These are phyloP conservation scores for Fringilla coelebs DNA, from an alignment of 2,797 vertebrate genomes.

Conservation along the genomic window DNA sequence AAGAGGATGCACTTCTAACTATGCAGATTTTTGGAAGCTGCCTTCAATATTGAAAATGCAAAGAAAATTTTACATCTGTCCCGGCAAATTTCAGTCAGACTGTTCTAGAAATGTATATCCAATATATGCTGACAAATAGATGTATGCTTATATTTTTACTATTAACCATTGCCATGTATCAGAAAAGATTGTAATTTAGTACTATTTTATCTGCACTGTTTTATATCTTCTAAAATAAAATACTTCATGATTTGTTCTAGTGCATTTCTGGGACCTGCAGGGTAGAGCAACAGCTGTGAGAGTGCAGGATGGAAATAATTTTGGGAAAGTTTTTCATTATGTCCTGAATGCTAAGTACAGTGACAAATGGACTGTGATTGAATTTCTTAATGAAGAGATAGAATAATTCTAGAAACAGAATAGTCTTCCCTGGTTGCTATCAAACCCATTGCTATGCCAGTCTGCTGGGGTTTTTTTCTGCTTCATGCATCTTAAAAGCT, in stretches of 20 bases:
- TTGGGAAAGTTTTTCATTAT: neutral
- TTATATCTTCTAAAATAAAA: neutral
- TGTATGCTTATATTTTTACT: neutral
- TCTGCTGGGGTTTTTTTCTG: neutral
- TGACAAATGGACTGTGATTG: neutral
- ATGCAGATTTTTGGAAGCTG: neutral
- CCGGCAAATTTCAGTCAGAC: neutral
- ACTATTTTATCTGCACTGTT: neutral
- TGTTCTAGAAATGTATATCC: neutral
- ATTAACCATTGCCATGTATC: neutral
- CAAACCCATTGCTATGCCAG: neutral
- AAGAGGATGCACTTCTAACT: neutral
- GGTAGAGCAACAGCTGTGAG: neutral
- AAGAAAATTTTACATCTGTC: neutral
- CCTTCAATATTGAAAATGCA: neutral
- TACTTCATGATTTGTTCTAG: neutral
- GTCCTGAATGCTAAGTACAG: neutral
- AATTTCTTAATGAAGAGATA: neutral
- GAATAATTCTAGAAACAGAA: neutral
- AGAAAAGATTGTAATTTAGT: neutral
- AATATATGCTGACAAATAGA: neutral
- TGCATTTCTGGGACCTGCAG: neutral
- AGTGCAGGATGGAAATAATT: neutral
- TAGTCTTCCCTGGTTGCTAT: neutral
- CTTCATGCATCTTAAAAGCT: neutral